These are phyloP conservation scores for Apis mellifera DNA, from an alignment of 1,140 invertebrate genomes.

Conservation along the genomic window Amel_HAv3.1 CM009938.2:8981501-8982000, in stretches of 20 bases:
- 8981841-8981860: constrained; percentile 65
- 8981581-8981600: no score
- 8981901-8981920: constrained; percentile 41
- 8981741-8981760: neutral
- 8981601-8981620: no score
- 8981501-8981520: constrained; percentile 62
- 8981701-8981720: constrained; percentile 56
- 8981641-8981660: no score
- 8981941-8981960: constrained; percentile 68
- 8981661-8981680: neutral
- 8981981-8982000: constrained; percentile 70
- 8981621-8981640: neutral
- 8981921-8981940: constrained; percentile 49
- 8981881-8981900: constrained; percentile 60
- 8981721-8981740: constrained; percentile 5
- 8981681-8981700: neutral
- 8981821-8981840: constrained; percentile 77
- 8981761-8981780: constrained; percentile 22
- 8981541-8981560: constrained; percentile 72
- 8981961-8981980: constrained; percentile 70
- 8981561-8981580: constrained; percentile 69
- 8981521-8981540: constrained; percentile 74
- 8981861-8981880: constrained; percentile 71
- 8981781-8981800: neutral
- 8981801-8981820: constrained; percentile 61